Evolutionary conservation across 1,140 invertebrate genomes (phyloP).

Genomic region (Cataglyphis hispanica): DNA sequence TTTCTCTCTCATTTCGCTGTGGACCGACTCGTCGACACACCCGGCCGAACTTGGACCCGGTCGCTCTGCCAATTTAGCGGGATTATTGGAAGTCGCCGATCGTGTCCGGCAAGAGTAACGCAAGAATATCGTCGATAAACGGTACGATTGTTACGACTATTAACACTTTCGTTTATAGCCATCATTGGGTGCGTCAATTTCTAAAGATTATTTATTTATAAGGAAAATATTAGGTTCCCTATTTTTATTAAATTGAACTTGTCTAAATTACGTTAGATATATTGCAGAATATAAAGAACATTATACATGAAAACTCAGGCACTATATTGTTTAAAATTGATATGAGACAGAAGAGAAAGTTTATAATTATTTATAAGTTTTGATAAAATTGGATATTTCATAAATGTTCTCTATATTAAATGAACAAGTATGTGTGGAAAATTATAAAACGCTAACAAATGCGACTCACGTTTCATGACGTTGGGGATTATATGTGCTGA

Average conservation of each 20-base stretch:
- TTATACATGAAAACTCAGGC: neutral
- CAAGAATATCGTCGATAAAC: slow-evolving; percentile 41
- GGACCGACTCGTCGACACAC: slow-evolving; percentile 60
- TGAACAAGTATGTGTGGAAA: neutral
- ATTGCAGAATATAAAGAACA: neutral
- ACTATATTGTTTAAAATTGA: neutral
- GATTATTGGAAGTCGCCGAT: slow-evolving; percentile 69
- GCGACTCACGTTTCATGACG: slow-evolving; percentile 50
- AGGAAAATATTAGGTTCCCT: neutral
- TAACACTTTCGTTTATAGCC: neutral
- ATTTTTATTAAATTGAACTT: neutral
- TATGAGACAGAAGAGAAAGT: neutral
- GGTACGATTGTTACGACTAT: slow-evolving; percentile 41
- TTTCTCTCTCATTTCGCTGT: slow-evolving; percentile 75
- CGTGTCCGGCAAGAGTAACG: slow-evolving; percentile 42
- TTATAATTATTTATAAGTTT: neutral
- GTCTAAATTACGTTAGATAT: neutral
- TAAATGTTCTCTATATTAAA: neutral
- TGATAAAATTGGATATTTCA: neutral
- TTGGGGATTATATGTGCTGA: neutral
- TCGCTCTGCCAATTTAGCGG: slow-evolving; percentile 65
- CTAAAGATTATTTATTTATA: neutral
- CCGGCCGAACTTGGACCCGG: slow-evolving; percentile 45
- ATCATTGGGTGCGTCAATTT: neutral
- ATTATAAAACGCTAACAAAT: neutral